Evolutionary conservation across 2,113 vertebrate genomes (phyloP).

Genomic region (Notiomystis cincta): DNA sequence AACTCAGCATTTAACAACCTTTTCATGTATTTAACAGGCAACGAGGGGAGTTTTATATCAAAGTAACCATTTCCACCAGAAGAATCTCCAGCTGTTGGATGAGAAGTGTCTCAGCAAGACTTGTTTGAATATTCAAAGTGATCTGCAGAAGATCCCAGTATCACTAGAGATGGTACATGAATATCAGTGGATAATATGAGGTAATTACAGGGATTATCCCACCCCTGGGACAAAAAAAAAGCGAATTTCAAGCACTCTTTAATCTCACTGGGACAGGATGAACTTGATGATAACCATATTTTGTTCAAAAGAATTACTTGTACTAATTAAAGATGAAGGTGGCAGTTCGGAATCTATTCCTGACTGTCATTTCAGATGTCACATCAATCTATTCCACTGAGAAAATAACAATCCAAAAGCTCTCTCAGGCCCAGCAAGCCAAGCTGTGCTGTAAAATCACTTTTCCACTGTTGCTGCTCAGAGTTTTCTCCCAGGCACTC

Average conservation of each 20-base stretch:
- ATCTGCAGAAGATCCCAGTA: constrained; percentile 18
- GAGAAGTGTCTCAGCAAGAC: background rate
- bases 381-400: constrained; percentile 32
- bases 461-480: background rate
- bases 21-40: background rate
- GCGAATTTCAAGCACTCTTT: constrained; percentile 12
- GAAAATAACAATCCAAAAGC: constrained; percentile 13
- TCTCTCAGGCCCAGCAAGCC: background rate
- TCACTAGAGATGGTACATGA: background rate
- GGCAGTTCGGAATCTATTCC: constrained; percentile 32
- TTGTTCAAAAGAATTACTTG: constrained; percentile 29
- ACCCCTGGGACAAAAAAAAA: background rate
- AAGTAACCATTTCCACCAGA: background rate
- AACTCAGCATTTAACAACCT: background rate
- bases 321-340: constrained; percentile 57
- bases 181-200: background rate
- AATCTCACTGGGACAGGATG: constrained; percentile 27
- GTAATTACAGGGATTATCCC: constrained; percentile 55
- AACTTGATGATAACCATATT: background rate
- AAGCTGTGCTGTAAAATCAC: background rate
- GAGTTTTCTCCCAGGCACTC: background rate
- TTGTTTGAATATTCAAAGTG: background rate
- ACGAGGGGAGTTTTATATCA: background rate
- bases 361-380: constrained; percentile 42
- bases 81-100: background rate